Evolutionary conservation across 2,888 invertebrate species (phyloP).

Genomic region (Lepetodrilus schrolli): DNA sequence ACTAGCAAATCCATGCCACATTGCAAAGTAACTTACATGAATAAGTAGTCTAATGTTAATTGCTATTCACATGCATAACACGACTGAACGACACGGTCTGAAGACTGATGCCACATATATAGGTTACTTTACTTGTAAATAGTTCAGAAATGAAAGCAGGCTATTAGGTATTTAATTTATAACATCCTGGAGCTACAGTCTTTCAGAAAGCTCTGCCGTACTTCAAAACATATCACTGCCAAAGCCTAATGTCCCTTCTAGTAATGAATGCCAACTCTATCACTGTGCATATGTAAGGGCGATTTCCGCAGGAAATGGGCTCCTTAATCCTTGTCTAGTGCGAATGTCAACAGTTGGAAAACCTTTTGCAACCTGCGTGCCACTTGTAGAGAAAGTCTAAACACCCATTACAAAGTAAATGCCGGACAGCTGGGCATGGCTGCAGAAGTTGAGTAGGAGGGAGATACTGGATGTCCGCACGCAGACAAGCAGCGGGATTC

Average conservation of each 20-base stretch:
- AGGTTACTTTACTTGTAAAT: too few species aligned
- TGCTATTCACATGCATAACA: too few species aligned
- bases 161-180: too few species aligned
- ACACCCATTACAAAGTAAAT: slow-evolving; percentile 12
- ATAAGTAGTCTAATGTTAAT: too few species aligned
- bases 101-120: too few species aligned
- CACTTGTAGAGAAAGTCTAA: slow-evolving; percentile 4
- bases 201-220: too few species aligned
- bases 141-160: too few species aligned
- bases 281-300: not conserved
- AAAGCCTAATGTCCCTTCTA: slow-evolving; percentile 3
- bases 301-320: slow-evolving; percentile 25
- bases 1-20: too few species aligned
- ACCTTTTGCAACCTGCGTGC: slow-evolving; percentile 11
- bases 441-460: not conserved
- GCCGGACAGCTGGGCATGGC: not conserved
- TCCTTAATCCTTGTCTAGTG: not conserved
- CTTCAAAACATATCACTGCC: slow-evolving; percentile 14
- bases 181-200: too few species aligned
- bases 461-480: not conserved
- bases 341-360: slow-evolving; percentile 5
- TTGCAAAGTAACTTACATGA: too few species aligned
- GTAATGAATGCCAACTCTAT: slow-evolving; percentile 26
- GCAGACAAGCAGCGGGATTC: not conserved
- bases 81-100: too few species aligned